These are phyloP conservation scores for Lasiurus cinereus DNA, from an alignment of 2,113 vertebrate species.

Conservation along the genomic window DNA sequence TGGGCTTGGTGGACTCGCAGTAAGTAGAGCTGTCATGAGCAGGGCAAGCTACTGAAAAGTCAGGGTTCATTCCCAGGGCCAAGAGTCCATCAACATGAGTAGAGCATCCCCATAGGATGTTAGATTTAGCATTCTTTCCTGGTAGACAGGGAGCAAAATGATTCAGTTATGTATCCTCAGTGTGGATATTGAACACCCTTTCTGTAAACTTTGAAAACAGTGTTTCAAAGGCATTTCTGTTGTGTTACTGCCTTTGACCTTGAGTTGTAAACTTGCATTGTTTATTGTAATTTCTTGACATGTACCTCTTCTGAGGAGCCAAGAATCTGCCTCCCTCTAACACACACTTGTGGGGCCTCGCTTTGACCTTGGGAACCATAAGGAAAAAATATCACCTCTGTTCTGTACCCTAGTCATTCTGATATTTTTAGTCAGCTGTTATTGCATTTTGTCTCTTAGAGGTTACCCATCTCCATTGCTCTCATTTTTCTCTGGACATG, in stretches of 20 bases:
- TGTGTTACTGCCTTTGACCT: not conserved
- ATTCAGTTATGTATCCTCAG: not conserved
- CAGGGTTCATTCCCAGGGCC: not conserved
- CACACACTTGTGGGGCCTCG: not conserved
- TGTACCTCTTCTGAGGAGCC: slow-evolving; percentile 23
- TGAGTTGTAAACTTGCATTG: too few relatives aligned
- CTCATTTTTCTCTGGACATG: not conserved
- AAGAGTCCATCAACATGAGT: not conserved
- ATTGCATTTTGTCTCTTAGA: slow-evolving; percentile 20
- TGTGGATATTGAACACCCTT: not conserved
- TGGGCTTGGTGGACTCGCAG: not conserved
- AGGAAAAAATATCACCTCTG: not conserved
- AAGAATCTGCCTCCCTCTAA: not conserved
- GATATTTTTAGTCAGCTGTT: slow-evolving; percentile 20
- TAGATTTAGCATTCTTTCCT: slow-evolving; percentile 42
- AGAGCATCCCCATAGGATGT: not conserved
- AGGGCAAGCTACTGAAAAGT: not conserved
- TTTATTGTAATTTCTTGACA: slow-evolving; percentile 15
- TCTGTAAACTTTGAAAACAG: slow-evolving; percentile 58
- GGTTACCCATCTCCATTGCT: not conserved
- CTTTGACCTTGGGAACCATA: slow-evolving; percentile 31
- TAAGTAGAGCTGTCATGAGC: not conserved
- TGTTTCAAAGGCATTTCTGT: slow-evolving; percentile 40
- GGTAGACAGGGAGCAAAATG: not conserved
- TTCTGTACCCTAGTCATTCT: not conserved